These are phyloP conservation scores for Cavia porcellus DNA, from an alignment of 2,113 vertebrate genomes.

Conservation along the genomic window DNA sequence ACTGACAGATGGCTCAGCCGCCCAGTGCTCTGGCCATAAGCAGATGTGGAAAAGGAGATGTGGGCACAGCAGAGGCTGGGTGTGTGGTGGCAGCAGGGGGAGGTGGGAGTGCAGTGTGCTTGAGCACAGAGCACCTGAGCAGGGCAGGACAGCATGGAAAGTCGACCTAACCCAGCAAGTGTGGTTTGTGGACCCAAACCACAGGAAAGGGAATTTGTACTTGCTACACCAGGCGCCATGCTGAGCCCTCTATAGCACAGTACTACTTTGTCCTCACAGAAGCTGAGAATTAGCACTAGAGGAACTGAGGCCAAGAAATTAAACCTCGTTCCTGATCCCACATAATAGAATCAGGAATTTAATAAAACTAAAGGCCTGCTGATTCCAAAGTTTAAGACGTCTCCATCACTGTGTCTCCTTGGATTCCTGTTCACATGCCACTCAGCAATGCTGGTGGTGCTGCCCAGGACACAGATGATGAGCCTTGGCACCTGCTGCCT, in stretches of 20 bases:
- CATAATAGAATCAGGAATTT: background rate
- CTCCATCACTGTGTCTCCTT: background rate
- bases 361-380: background rate
- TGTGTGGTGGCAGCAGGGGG: background rate
- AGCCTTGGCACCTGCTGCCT: background rate
- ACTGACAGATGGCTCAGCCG: background rate
- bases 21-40: background rate
- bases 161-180: background rate
- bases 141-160: background rate
- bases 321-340: background rate
- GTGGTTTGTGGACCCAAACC: background rate
- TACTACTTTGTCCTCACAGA: background rate
- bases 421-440: background rate
- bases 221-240: too few relatives aligned
- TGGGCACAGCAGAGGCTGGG: background rate
- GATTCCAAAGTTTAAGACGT: background rate
- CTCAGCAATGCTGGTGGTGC: background rate
- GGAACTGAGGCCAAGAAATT: background rate
- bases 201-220: background rate
- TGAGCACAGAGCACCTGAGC: background rate
- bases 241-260: too few relatives aligned
- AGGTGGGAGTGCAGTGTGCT: accelerated
- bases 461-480: background rate
- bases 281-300: background rate
- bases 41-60: background rate